Evolutionary conservation across 2,888 invertebrate species (phyloP).

Genomic region (Mimumesa dahlbomi): DNA sequence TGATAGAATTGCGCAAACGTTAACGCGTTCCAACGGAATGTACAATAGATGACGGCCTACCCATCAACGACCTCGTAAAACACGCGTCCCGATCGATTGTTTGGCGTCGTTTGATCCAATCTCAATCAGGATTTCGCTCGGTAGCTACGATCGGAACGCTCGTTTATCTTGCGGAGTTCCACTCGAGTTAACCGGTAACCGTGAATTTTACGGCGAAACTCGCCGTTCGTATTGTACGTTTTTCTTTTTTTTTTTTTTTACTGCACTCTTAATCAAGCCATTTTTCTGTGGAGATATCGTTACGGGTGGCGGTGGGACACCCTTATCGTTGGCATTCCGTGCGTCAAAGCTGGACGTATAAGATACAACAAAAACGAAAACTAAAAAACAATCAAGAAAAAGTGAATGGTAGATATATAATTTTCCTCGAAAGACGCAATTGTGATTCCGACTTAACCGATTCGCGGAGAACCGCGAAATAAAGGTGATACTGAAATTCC

Average conservation of each 20-base stretch:
- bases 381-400: too few species aligned
- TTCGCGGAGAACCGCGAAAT: neutral
- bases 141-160: conserved; percentile 37
- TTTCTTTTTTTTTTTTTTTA: too few species aligned
- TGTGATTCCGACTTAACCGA: neutral
- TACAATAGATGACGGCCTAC: conserved; percentile 35
- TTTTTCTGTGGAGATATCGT: conserved; percentile 1
- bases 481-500: neutral
- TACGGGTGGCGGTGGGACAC: too few species aligned
- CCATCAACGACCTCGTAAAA: conserved; percentile 48
- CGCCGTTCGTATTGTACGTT: conserved; percentile 55
- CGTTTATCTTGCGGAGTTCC: conserved; percentile 61
- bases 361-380: too few species aligned
- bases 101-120: conserved; percentile 63
- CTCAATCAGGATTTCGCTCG: conserved; percentile 59
- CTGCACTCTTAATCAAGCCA: conserved; percentile 35
- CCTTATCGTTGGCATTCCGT: neutral
- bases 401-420: neutral
- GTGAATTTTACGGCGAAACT: conserved; percentile 45
- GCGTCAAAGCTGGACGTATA: too few species aligned
- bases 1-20: too few species aligned
- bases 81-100: conserved; percentile 54
- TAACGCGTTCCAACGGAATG: too few species aligned
- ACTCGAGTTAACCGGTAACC: conserved; percentile 32
- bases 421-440: neutral